Conservation (phyloP, 23 tunicate species). For the Botrylloides violaceus region DNA sequence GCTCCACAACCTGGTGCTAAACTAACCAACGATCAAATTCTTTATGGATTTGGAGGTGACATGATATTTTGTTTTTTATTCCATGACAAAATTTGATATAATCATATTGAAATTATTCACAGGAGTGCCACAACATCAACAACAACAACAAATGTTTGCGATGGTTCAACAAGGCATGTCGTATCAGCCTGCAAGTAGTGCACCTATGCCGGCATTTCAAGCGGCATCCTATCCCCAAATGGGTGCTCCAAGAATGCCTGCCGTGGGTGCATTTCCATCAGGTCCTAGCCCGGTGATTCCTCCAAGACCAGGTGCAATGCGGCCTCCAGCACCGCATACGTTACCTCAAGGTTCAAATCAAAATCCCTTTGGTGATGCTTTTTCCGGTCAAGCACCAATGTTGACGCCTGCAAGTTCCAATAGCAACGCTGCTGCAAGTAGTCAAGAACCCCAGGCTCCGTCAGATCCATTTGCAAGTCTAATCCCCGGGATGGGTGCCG, state of each 20-base stretch:
- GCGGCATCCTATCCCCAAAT: background rate
- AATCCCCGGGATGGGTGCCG: slow-evolving; percentile 46
- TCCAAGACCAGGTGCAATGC: slow-evolving; percentile 75
- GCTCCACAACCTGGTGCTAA: slow-evolving; percentile 65
- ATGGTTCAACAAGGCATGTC: background rate
- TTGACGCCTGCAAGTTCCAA: slow-evolving; percentile 31
- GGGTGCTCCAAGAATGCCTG: slow-evolving; percentile 2
- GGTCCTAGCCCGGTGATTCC: slow-evolving; percentile 68
- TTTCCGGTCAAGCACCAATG: slow-evolving; percentile 15
- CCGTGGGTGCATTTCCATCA: slow-evolving; percentile 27
- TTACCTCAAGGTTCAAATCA: slow-evolving; percentile 61
- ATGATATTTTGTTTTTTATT: no score
- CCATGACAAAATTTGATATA: no score
- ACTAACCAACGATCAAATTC: slow-evolving; percentile 63
- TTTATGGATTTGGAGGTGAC: slow-evolving; percentile 43
- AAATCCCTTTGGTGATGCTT: slow-evolving; percentile 81
- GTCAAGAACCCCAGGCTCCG: background rate
- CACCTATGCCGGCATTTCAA: background rate
- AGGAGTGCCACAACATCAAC: background rate
- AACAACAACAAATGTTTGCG: slow-evolving; percentile 10
- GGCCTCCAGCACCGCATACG: slow-evolving; percentile 30
- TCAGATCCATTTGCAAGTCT: slow-evolving; percentile 74
- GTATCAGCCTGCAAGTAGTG: background rate
- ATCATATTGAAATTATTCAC: background rate
- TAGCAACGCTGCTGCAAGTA: slow-evolving; percentile 20